A percentile compares a stretch with the other conserved stretches of the same genome.
Evolutionary conservation across 1,140 invertebrate genomes (phyloP).

Genomic region (Pogonognathellus flavescens): DNA sequence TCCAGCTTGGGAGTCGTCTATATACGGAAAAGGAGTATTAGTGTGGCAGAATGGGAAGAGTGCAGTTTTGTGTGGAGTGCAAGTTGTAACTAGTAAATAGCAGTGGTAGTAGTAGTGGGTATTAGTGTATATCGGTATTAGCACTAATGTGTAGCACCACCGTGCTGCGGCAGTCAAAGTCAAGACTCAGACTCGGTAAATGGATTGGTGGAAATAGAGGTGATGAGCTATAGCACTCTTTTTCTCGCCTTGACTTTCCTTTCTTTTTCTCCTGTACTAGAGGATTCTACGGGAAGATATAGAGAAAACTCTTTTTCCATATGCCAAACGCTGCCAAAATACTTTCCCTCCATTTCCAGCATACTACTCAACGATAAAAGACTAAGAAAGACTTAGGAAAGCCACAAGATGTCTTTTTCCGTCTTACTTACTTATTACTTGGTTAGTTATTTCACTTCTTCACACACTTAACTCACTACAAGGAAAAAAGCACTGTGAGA

Average conservation of each 20-base stretch:
- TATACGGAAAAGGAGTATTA: not conserved
- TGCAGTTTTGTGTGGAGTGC: too few relatives aligned
- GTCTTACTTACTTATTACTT: not conserved
- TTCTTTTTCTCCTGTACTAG: too few relatives aligned
- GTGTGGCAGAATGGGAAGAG: too few relatives aligned
- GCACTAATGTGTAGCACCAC: not conserved
- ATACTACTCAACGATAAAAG: not conserved
- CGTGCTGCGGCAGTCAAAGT: not conserved
- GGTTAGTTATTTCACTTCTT: not conserved
- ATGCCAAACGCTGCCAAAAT: not conserved
- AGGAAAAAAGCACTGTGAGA: not conserved
- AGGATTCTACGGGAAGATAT: too few relatives aligned
- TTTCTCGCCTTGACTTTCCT: not conserved
- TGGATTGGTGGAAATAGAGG: slow-evolving; percentile 27
- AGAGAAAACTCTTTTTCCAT: not conserved
- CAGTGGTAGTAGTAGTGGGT: too few relatives aligned
- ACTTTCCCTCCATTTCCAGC: not conserved
- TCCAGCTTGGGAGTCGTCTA: not conserved
- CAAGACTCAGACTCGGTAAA: not conserved
- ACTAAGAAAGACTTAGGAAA: not conserved
- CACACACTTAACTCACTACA: not conserved
- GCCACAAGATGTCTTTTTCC: slow-evolving; percentile 16
- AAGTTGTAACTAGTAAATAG: too few relatives aligned
- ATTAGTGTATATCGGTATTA: not conserved
- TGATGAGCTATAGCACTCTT: slow-evolving; percentile 15